Conservation (phyloP, 2,888 invertebrate genomes). For the Clivina fossor region DNA sequence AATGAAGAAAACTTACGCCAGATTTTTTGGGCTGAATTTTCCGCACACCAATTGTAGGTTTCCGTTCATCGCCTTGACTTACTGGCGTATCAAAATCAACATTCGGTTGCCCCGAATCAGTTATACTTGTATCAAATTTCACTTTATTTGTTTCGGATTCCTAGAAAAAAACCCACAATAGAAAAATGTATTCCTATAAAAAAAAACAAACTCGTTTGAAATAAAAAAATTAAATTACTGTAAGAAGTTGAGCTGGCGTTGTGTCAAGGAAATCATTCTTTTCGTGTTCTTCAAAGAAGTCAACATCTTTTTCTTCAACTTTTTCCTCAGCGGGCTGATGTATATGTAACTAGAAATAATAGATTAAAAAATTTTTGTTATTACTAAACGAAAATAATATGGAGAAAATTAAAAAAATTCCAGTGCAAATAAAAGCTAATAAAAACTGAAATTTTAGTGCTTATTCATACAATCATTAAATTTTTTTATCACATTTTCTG, state of each 20-base stretch:
- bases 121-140: conserved; percentile 10
- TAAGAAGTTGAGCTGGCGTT: conserved; percentile 35
- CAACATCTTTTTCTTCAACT: conserved; percentile 72
- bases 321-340: conserved; percentile 63
- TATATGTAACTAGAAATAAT: conserved; percentile 66
- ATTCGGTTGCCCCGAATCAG: conserved; percentile 47
- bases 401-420: background rate
- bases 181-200: background rate
- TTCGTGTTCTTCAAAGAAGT: conserved; percentile 88
- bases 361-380: conserved; percentile 22
- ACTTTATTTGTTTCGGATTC: conserved; percentile 14
- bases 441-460: too few species aligned
- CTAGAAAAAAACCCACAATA: conserved; percentile 7
- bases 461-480: too few species aligned
- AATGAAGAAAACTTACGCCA: conserved; percentile 58
- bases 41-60: conserved; percentile 71
- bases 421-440: conserved; percentile 25
- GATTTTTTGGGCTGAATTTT: conserved; percentile 70
- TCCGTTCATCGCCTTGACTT: conserved; percentile 51
- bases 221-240: conserved; percentile 25
- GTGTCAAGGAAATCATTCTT: conserved; percentile 44
- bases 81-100: conserved; percentile 48
- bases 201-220: too few species aligned
- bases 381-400: conserved; percentile 12
- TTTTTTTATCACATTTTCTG: too few species aligned